Evolutionary conservation across 2,113 vertebrate genomes (phyloP).

Genomic region (Eolophus roseicapilla): DNA sequence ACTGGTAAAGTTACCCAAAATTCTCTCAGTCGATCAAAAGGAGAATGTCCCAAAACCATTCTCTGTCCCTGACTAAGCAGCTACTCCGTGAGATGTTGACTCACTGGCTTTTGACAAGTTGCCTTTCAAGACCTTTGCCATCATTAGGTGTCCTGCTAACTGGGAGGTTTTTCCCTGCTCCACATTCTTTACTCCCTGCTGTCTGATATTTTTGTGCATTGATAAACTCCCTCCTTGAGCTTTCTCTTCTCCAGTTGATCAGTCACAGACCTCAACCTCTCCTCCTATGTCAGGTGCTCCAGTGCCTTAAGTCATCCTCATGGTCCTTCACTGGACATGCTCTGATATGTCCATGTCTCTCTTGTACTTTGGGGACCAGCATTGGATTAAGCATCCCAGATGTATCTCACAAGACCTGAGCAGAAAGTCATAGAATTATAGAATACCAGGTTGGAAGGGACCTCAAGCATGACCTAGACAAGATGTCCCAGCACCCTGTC

Average conservation of each 20-base stretch:
- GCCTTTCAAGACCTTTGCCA: neutral
- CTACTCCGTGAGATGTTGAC: neutral
- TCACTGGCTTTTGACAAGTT: neutral
- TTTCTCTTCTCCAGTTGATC: neutral
- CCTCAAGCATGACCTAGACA: neutral
- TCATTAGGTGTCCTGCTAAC: neutral
- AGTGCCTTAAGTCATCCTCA: neutral
- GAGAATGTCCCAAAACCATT: neutral
- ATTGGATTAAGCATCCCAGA: neutral
- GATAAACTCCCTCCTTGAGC: neutral
- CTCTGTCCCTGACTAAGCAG: neutral
- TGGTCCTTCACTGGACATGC: neutral
- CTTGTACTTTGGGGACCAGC: neutral
- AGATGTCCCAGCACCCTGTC: neutral
- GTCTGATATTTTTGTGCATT: neutral
- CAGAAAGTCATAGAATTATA: neutral
- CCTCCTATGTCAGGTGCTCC: neutral
- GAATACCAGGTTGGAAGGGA: neutral
- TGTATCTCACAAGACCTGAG: rapidly evolving
- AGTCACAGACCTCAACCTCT: neutral
- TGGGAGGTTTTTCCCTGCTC: neutral
- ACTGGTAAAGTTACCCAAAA: neutral
- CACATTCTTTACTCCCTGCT: neutral
- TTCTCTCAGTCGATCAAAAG: neutral
- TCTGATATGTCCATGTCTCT: rapidly evolving